Evolutionary conservation across 2,797 vertebrate genomes (phyloP), one percentile per base, ranked within the genome.

Genomic region (Scyliorhinus canicula): DNA sequence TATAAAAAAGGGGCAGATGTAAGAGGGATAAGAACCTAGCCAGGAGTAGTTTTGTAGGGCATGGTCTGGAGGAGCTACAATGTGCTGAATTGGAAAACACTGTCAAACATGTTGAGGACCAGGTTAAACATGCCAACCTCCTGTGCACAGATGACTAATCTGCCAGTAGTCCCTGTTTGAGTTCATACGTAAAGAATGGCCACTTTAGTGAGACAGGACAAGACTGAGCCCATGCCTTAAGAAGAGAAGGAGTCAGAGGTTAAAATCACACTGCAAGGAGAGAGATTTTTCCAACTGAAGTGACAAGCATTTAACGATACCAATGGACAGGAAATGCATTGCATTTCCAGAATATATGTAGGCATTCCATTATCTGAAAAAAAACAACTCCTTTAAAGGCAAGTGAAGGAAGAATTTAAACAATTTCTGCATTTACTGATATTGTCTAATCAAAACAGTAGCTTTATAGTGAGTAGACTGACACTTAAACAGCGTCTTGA

Each of bases 381-480:
- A 57, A 91, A 63, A 24, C 57, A 40, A 21, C n/a, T 7, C 63
- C 24, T 63, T 91, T 26, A 26, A 65, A 91, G 60, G 60, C 40
- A 91, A 60, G 60, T 91, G 40, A 21, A 26, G 88, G 60, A 91
- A 91, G 88, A 91, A 91, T 63, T 91, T 40, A 91, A 63, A n/a
- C 88, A 40, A 91, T 63, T 82, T 82, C 40, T 82, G 77, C 40
- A 82, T 82, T 91, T 91, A 91, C 88, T 65, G 60, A 63, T 91
- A 24, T 65, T 91, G 57, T 63, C n/a, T 65, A n/a, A 91, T 40
- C 60, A 63, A 65, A 63, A 44, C 60, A 44, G 21, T 40, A 40
- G 60, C 60, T 44, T 91, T 91, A 65, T 65, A 65, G 88, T 4
- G 88, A 91, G 88, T 21, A 65, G 21, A 65, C n/a, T 63, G 57